Percentiles rank a stretch among this genome's conserved stretches.
phyloP scores from a whole-genome alignment of 53 echinoderm and acorn worm species.

The Echinometra lucunter region DNA sequence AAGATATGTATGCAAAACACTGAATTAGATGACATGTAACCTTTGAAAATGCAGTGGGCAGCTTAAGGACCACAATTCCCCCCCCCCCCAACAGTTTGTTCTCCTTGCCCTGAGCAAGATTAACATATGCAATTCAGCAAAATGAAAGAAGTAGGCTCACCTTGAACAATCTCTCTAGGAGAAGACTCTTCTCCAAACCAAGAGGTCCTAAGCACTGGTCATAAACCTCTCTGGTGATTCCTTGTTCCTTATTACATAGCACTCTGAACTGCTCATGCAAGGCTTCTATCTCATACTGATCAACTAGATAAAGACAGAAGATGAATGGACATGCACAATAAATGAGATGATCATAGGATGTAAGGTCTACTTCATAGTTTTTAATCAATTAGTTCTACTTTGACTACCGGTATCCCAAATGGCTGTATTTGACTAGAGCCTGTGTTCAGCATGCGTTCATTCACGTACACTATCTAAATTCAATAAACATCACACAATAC shows the following conservation, averaged over 20 bases:
- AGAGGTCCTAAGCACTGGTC: constrained; percentile 93
- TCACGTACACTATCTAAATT: too few species aligned
- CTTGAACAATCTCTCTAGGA: constrained; percentile 94
- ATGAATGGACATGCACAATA: background rate
- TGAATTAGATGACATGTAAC: too few species aligned
- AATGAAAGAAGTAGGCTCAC: constrained; percentile 42
- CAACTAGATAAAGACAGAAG: constrained; percentile 77
- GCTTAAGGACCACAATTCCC: too few species aligned
- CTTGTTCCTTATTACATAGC: constrained; percentile 85
- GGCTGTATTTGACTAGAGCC: background rate
- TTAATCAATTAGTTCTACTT: background rate
- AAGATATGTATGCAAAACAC: too few species aligned
- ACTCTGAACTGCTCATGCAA: constrained; percentile 88
- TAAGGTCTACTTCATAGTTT: background rate
- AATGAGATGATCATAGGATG: background rate
- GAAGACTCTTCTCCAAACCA: constrained; percentile 92
- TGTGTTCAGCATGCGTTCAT: background rate
- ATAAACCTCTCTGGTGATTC: constrained; percentile 91
- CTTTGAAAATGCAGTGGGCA: too few species aligned
- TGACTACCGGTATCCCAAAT: too few species aligned
- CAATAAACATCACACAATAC: too few species aligned
- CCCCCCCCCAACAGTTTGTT: too few species aligned
- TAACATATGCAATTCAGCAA: too few species aligned
- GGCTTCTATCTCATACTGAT: constrained; percentile 88
- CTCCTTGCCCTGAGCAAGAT: too few species aligned